These are phyloP conservation scores for Caenorhabditis macrosperma DNA, from an alignment of 2,888 invertebrate genomes.

Conservation along the genomic window DNA sequence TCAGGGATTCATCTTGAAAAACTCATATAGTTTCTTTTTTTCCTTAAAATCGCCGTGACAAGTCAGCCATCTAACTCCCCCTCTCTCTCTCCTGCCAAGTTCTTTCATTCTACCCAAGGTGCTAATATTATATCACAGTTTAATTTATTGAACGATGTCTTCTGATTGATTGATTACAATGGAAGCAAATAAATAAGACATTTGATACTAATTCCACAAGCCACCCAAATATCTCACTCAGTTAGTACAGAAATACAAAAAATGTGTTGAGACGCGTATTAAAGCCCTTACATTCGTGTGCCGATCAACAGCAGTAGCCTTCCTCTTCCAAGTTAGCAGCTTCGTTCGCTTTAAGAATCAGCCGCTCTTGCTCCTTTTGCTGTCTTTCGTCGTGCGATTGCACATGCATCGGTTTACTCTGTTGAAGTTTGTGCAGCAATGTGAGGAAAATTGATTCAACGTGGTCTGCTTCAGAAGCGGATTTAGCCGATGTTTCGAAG, in stretches of 20 bases:
- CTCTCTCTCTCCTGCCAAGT: conserved; percentile 36
- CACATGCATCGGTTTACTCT: conserved; percentile 83
- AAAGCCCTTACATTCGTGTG: neutral
- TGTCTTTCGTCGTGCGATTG: conserved; percentile 76
- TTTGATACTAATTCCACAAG: conserved; percentile 1
- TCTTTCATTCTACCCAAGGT: conserved; percentile 49
- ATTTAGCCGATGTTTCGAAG: conserved; percentile 89
- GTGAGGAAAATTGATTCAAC: conserved; percentile 90
- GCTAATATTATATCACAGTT: conserved; percentile 25
- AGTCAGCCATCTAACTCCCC: conserved; percentile 28
- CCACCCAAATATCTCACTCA: conserved; percentile 26
- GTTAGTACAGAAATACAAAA: conserved; percentile 38
- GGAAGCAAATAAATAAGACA: conserved; percentile 30
- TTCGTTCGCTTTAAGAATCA: conserved; percentile 77
- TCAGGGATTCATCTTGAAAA: no score
- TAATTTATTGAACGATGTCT: conserved; percentile 26
- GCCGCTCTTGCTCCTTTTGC: conserved; percentile 70
- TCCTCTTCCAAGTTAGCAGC: conserved; percentile 70
- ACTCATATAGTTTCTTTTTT: neutral
- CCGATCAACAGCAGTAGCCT: conserved; percentile 76
- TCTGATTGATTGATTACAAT: conserved; percentile 2
- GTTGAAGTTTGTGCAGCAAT: conserved; percentile 86
- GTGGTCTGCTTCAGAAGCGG: conserved; percentile 84
- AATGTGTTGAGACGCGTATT: neutral
- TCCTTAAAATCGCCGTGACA: conserved; percentile 54